Base-by-base conservation (phyloP, 1,140 invertebrate genomes). In the Eumaeus atala region DNA sequence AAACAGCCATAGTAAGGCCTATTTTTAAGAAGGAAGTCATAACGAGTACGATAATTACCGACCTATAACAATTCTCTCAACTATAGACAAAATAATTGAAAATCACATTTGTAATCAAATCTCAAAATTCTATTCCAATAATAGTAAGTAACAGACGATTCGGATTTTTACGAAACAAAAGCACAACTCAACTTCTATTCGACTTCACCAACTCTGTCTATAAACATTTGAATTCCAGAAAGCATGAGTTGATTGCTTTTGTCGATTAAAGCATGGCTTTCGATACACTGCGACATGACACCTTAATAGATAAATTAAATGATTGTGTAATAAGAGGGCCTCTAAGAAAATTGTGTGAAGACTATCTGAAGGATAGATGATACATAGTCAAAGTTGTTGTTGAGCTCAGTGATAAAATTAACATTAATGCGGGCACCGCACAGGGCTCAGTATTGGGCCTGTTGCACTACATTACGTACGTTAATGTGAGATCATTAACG, bases 101-200 rank as follows among this genome's bases (percentile, higher is more conserved):
- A 14, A 38, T n/a, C 12, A 1, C 9, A 38, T 38, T 38, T 40
- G 38, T 14, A 7, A 40, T 12, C 38, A 40, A 11, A 40, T 40
- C 6, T 12, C 6, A 3, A 2, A 28, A 40, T 40, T 40, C 7
- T 11, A 12, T 11, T n/a, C 14, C n/a, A 40, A 40, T 0, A 40
- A 40, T 14, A 14, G 12, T 14, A 40, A 12, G 4, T 1, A 28
- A 28, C 21, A 28, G 6, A 6, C 21, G 6, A 28, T 28, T 28
- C 12, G 14, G 14, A 14, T 40, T 40, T 40, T 40, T 38, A 38
- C 9, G 10, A n/a, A 38, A 38, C 10, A 47, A 48, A 48, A 48
- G 21, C 14, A 48, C 44, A 18, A 18, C 44, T 48, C 44, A 48
- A 28, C 11, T 48, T 9, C 17, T 48, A 28, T 48, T 9, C 4